A percentile compares a stretch with the other conserved stretches of the same genome.
phyloP scores from a whole-genome alignment of 2,797 vertebrate species.

The Cryptoblepharus egeriae region DNA sequence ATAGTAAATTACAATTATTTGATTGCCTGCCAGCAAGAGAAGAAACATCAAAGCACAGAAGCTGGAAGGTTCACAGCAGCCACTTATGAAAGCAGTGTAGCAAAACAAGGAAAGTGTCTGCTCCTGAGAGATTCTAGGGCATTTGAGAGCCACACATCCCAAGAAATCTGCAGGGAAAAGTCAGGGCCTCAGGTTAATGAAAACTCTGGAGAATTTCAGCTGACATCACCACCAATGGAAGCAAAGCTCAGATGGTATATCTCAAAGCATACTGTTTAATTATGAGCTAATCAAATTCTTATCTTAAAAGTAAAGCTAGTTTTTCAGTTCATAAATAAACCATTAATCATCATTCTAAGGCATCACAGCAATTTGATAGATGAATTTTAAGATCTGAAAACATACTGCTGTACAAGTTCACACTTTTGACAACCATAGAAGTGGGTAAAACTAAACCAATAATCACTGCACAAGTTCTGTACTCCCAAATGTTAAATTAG shows the following conservation, averaged over 20 bases:
- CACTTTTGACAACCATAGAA: slow-evolving; percentile 33
- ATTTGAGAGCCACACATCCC: slow-evolving; percentile 10
- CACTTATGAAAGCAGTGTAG: background rate
- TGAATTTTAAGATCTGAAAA: slow-evolving; percentile 66
- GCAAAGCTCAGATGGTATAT: slow-evolving; percentile 40
- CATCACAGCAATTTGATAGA: slow-evolving; percentile 59
- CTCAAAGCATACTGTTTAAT: slow-evolving; percentile 55
- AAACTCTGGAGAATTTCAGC: slow-evolving; percentile 34
- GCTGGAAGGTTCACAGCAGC: slow-evolving; percentile 9
- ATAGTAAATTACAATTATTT: slow-evolving; percentile 15
- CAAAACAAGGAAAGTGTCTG: background rate
- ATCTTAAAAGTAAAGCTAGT: slow-evolving; percentile 61
- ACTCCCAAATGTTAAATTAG: background rate
- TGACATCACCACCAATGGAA: slow-evolving; percentile 46
- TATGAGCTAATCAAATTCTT: slow-evolving; percentile 63
- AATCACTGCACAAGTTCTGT: background rate
- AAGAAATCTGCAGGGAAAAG: slow-evolving; percentile 20
- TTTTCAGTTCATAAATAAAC: slow-evolving; percentile 64
- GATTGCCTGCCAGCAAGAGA: background rate
- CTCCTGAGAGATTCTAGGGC: slow-evolving; percentile 5
- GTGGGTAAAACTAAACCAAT: background rate
- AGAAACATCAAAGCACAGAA: background rate
- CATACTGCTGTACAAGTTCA: slow-evolving; percentile 66
- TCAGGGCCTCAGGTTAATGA: slow-evolving; percentile 35
- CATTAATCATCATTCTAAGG: slow-evolving; percentile 69